These are phyloP conservation scores for Chloromyia formosa DNA, from an alignment of 2,888 invertebrate genomes.

Conservation along the genomic window DNA sequence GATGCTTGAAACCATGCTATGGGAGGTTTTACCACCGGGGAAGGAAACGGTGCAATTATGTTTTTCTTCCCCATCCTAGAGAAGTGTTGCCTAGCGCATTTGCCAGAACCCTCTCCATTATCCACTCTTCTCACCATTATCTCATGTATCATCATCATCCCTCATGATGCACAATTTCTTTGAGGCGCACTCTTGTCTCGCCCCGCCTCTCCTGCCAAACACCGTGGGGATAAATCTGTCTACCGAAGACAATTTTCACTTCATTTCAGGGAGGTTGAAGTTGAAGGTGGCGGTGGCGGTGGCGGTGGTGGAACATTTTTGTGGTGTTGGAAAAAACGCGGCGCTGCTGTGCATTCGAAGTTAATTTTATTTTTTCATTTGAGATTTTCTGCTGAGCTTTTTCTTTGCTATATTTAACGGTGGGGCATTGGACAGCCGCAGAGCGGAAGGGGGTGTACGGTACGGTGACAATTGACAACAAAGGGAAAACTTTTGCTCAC, in stretches of 20 bases:
- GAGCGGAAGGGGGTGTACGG: constrained; percentile 7
- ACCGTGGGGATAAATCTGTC: constrained; percentile 17
- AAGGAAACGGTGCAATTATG: constrained; percentile 48
- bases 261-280: constrained; percentile 32
- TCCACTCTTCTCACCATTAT: too few relatives aligned
- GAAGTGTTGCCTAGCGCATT: constrained; percentile 24
- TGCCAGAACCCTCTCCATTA: neutral
- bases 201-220: constrained; percentile 7
- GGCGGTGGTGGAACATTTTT: constrained; percentile 47
- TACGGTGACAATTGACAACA: constrained; percentile 6
- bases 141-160: too few relatives aligned
- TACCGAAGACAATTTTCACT: constrained; percentile 37
- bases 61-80: constrained; percentile 44
- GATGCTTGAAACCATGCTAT: constrained; percentile 13
- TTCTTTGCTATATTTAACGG: constrained; percentile 4
- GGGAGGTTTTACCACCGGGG: constrained; percentile 12
- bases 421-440: neutral
- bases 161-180: too few relatives aligned
- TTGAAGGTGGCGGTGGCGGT: constrained; percentile 1
- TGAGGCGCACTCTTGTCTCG: neutral
- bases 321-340: constrained; percentile 44
- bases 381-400: constrained; percentile 31
- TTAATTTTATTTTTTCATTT: neutral
- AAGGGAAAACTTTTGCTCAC: constrained; percentile 34
- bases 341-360: constrained; percentile 22